Base-by-base conservation (phyloP, 23 tunicate genomes). In the Aplidium turbinatum region DNA sequence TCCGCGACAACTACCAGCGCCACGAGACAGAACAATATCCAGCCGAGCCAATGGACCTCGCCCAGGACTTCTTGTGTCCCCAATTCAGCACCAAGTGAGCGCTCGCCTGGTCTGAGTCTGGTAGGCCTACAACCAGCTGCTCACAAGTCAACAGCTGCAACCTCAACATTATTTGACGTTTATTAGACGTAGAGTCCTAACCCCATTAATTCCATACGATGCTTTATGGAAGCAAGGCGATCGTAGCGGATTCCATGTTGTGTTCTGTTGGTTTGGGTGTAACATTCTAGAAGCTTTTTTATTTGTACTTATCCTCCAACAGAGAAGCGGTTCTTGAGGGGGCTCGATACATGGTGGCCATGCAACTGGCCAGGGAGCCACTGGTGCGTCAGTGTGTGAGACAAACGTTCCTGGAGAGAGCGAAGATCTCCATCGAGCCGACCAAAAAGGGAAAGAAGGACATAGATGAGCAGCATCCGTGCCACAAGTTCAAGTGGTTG, bases 361-460 rank as follows among this genome's bases (percentile, higher is more conserved):
- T 78, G 88, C 96, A 95, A 58, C 70, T 95, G 39, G 99, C 99
- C 16, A 48, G 87, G 23, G 99, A 95, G 70, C 99, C 99, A 0
- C 76, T 89, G 29, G 93, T 95, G 7, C 87, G 96, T 4, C 95
- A 95, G 73, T 78, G 90, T 55, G 87, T 95, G 32, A 86, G 99
- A 6, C 95, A 95, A 40, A 76, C 81, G 3, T 93, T 93, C 42
- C 51, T 54, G 51, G 95, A 94, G 47, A 67, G 86, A 4, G 95
- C 99, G 23, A 86, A 75, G 69, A 76, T 94, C 13, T 73, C 89
- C 33, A 80, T 73, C 38, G 66, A 55, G 35, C 95, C 94, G 34
- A 94, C 92, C 16, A 95, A 95, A 48, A 89, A 89, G 35, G 96
- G 99, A 33, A 82, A 78, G 76, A 84, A 84, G 57, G 94, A 82